A percentile compares a stretch with the other conserved stretches of the same genome.
Conservation (phyloP, 2,113 vertebrate species). For the Azemiops feae region DNA sequence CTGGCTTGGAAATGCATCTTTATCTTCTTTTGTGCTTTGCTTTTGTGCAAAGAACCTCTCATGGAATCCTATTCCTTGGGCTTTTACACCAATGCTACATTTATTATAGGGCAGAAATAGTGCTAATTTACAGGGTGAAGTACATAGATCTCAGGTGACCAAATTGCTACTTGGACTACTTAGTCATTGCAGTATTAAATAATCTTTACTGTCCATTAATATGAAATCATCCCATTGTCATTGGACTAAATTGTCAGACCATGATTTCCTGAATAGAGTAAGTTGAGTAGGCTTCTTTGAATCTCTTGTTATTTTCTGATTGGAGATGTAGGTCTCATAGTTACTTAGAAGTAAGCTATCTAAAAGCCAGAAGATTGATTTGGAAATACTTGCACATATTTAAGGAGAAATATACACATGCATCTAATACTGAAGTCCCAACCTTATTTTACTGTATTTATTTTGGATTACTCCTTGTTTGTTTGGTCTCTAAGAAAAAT, state of each 20-base stretch:
- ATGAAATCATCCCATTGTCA: background rate
- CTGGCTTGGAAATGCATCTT: background rate
- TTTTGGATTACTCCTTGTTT: background rate
- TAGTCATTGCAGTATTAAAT: background rate
- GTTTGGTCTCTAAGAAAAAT: background rate
- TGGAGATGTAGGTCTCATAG: background rate
- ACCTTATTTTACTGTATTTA: background rate
- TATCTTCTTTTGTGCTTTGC: background rate
- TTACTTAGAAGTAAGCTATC: background rate
- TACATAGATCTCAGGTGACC: background rate
- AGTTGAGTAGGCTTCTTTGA: background rate
- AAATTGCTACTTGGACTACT: background rate
- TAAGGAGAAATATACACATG: background rate
- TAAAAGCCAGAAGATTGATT: background rate
- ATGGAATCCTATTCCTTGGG: too few species aligned
- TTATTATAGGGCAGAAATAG: background rate
- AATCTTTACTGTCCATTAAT: background rate
- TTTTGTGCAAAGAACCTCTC: background rate
- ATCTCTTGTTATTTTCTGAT: background rate
- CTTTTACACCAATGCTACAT: background rate
- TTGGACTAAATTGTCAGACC: background rate
- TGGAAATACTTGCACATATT: background rate
- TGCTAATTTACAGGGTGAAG: background rate
- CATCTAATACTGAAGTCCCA: background rate
- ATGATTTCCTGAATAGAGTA: background rate